These are phyloP conservation scores for Macrosoma leucophasiata DNA, from an alignment of 2,888 invertebrate genomes.

Conservation along the genomic window DNA sequence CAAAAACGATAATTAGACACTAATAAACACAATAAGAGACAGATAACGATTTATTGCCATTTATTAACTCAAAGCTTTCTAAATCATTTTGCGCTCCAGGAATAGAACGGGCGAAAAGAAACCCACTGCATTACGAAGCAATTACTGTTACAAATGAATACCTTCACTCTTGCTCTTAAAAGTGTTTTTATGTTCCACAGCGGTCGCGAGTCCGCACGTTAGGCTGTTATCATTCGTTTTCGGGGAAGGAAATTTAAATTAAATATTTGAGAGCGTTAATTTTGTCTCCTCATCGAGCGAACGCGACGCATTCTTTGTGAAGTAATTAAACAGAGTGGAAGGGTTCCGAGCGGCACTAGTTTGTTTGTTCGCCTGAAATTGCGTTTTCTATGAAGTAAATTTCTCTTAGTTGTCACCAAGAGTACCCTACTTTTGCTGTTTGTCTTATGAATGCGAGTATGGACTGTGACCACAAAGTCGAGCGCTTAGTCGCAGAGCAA, in stretches of 20 bases:
- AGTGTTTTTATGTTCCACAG: conserved; percentile 44
- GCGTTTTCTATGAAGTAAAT: conserved; percentile 69
- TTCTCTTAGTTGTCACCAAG: conserved; percentile 51
- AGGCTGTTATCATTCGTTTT: conserved; percentile 71
- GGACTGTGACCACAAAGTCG: conserved; percentile 19
- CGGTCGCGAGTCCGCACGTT: conserved; percentile 46
- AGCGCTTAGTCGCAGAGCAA: conserved; percentile 1
- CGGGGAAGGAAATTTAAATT: conserved; percentile 71
- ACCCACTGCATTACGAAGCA: conserved; percentile 55
- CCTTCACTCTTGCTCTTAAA: conserved; percentile 45
- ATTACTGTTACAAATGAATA: conserved; percentile 57
- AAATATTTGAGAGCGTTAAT: conserved; percentile 76
- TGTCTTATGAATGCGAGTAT: conserved; percentile 32
- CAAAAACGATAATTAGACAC: conserved; percentile 16
- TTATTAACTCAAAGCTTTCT: conserved; percentile 52
- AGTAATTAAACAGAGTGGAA: conserved; percentile 76
- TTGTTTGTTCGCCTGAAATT: conserved; percentile 73
- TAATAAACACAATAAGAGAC: no score
- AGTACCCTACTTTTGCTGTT: conserved; percentile 37
- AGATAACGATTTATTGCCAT: conserved; percentile 51
- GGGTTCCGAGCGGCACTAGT: conserved; percentile 70
- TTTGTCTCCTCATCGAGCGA: conserved; percentile 75
- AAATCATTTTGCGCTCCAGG: conserved; percentile 46
- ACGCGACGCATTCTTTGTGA: conserved; percentile 75
- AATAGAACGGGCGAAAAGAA: conserved; percentile 57